These are phyloP conservation scores for Saccostrea glomerata DNA, from an alignment of 1,140 invertebrate species.

Conservation along the genomic window DNA sequence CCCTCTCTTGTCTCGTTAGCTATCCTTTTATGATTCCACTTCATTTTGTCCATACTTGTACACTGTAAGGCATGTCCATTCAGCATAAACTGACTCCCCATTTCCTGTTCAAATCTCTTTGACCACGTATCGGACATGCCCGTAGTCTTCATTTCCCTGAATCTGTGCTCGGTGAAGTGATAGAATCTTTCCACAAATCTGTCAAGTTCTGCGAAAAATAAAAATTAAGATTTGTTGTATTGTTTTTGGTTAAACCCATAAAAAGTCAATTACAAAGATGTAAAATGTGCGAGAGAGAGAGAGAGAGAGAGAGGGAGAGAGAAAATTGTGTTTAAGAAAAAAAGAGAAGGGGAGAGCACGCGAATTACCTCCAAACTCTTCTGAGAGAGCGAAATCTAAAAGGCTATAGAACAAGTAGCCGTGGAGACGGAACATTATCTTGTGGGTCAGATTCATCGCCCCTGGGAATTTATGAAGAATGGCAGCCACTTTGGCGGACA, in stretches of 20 bases:
- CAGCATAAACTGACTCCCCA: background rate
- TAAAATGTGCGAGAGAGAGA: background rate
- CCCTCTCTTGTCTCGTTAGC: background rate
- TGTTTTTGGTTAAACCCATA: no score
- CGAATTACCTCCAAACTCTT: background rate
- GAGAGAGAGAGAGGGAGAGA: no score
- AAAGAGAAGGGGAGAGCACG: background rate
- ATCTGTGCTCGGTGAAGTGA: background rate
- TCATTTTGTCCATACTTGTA: background rate
- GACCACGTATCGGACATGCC: background rate
- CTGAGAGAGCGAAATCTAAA: background rate
- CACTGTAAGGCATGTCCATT: background rate
- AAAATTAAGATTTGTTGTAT: no score
- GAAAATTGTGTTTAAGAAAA: background rate
- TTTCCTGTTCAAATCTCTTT: background rate
- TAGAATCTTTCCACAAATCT: background rate
- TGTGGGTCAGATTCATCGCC: background rate
- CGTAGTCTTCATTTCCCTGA: background rate
- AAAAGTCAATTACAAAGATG: background rate
- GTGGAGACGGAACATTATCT: background rate
- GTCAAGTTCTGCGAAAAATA: background rate
- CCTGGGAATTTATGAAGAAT: background rate
- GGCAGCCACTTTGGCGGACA: background rate
- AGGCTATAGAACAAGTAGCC: background rate
- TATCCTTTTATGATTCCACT: background rate